Base-by-base conservation (phyloP, 2,113 vertebrate species). In the Semnornis frantzii region DNA sequence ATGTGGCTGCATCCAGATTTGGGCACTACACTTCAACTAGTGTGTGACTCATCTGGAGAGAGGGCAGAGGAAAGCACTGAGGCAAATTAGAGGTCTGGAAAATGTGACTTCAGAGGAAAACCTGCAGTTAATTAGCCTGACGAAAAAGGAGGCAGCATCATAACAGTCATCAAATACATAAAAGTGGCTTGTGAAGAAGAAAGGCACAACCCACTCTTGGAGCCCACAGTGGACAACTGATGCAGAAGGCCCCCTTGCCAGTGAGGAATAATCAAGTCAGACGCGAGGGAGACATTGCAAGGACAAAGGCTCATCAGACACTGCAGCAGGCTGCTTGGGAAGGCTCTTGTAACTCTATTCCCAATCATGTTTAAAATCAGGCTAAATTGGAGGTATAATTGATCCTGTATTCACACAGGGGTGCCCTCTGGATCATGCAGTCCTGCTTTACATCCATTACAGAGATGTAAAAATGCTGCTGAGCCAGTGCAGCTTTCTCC, bases 181-280 rank as follows among this genome's bases (percentile, higher is more conserved):
- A 33, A 77, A 85, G 31, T 0, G 2, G 13, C 46, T 15, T 65
- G 57, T 42, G 64, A 57, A 83, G 84, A 90, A 71, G 60, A 70
- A 78, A 50, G 83, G 28, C 27, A 44, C 18, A 68, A 48, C 6
- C 21, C 1, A 1, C 33, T 44, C 17, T 39, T 3, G 0, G 3
- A 3, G 7, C 28, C 44, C 37, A 21, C 1, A 4, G 54, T 3
- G 21, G 33, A 28, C 23, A 19, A 31, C 33, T 0, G 0, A 10
- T 1, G 2, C 54, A 48, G 58, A 37, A 75, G 7, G 23, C 30
- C 30, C 23, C n/a, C 57, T 59, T 54, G 69, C 39, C 48, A 50
- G 52, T 0, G 4, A 71, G n/a, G 57, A 64, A 77, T 37, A 34
- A 46, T 31, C 0, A 0, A 33, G 8, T 31, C 54, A 68, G 31